Base-by-base conservation (phyloP, 2,888 invertebrate genomes). In the Hymenopus coronatus region DNA sequence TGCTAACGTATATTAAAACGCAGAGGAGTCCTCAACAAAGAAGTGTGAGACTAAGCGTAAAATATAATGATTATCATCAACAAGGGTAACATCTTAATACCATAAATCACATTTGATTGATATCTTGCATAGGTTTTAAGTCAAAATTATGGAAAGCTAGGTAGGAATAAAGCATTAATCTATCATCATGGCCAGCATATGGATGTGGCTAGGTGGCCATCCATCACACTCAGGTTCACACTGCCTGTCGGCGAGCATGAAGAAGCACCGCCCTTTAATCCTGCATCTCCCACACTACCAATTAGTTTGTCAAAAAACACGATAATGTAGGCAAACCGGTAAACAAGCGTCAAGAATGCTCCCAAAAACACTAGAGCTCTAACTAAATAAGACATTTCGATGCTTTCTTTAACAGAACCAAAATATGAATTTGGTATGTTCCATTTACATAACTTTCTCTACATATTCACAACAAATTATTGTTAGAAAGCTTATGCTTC, bases 221-320 rank as follows among this genome's bases (percentile, higher is more conserved):
- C 86, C 86, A 86, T 86, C 86, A 86, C 81, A 30, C 81, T 86
- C 86, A 86, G 28, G 54, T 81, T 30, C 86, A 81, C 54, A 28
- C 85, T 20, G 25, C 54, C 54, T 70, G 54, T 70, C 54, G 54
- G 54, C 54, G 54, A 20, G 25, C 54, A 70, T 70, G 54, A 70
- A 70, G 54, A 25, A 20, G 54, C 20, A 70, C 54, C 54, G 54
- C 54, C 54, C 54, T 70, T 70, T 70, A 70, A 70, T 70, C 54
- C 54, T 54, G 15, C 54, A 54, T 54, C 54, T 54, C 54, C 54
- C 54, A 70, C 25, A 70, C 54, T 25, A 70, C 54, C 54, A 70
- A 70, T 70, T 70, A 70, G 54, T 70, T 70, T 54, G 54, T 54
- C 54, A 54, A 20, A 54, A 54, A 20, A 54, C 15, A 54, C n/a